Evolutionary conservation across 2,113 vertebrate genomes (phyloP).

Genomic region (Aptenodytes forsteri): DNA sequence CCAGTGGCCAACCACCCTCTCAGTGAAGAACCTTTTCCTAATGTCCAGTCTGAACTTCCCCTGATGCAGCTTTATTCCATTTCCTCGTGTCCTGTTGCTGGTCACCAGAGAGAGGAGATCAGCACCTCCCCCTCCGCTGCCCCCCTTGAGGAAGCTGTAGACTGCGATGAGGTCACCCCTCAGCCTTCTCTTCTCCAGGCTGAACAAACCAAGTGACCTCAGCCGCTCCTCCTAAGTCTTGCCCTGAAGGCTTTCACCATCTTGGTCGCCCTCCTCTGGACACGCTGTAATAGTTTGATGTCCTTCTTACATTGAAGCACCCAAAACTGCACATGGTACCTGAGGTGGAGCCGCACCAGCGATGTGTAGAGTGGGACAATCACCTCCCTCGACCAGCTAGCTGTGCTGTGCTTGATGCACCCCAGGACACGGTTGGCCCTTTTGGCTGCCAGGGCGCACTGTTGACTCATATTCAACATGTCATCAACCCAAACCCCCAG

Average conservation of each 20-base stretch:
- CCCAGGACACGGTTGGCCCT: fast-evolving
- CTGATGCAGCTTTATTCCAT: not conserved
- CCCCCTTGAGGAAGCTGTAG: not conserved
- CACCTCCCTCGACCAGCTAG: fast-evolving
- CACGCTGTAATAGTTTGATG: not conserved
- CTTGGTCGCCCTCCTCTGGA: fast-evolving
- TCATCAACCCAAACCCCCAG: fast-evolving
- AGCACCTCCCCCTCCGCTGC: not conserved
- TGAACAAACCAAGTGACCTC: not conserved
- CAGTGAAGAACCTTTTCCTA: not conserved
- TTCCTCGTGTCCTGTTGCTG: fast-evolving
- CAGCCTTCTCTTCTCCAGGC: not conserved
- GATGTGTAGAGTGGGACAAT: not conserved
- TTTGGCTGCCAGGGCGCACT: not conserved
- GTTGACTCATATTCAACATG: fast-evolving
- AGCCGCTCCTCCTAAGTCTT: fast-evolving
- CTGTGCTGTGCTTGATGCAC: not conserved
- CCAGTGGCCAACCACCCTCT: too few relatives aligned
- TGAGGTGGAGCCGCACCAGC: fast-evolving
- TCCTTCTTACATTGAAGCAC: fast-evolving
- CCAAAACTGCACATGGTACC: not conserved
- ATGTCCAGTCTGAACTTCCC: not conserved
- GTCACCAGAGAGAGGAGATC: not conserved
- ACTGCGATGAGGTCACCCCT: fast-evolving
- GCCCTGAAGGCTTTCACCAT: not conserved